A percentile compares a stretch with the other conserved stretches of the same genome.
These are phyloP conservation scores for human (Homo sapiens) DNA, from an alignment of 2,113 vertebrate genomes.

Conservation along the genomic window DNA sequence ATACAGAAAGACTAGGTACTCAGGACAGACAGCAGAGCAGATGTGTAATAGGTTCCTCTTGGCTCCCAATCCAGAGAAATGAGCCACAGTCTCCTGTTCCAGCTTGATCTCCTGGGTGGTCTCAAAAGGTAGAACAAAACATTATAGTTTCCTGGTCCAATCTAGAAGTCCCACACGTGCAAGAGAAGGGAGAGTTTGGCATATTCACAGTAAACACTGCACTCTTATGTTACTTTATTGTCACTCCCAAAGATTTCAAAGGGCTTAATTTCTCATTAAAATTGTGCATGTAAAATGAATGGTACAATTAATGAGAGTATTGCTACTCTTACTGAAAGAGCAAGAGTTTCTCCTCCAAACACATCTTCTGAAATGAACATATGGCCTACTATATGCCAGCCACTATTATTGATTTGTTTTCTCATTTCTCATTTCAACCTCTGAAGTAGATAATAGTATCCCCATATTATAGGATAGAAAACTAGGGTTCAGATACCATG, in stretches of 20 bases:
- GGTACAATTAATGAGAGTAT: background rate
- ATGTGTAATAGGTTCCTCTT: background rate
- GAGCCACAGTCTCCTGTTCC: background rate
- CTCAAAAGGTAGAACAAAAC: constrained; percentile 34
- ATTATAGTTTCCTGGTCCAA: constrained; percentile 1
- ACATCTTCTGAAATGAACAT: background rate
- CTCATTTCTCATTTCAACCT: background rate
- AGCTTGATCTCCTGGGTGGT: constrained; percentile 57
- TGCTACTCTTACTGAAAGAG: background rate
- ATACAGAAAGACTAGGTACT: background rate
- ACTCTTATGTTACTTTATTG: background rate
- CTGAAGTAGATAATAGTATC: background rate
- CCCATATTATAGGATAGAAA: background rate
- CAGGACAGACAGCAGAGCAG: background rate
- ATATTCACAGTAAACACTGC: background rate
- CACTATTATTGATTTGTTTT: background rate
- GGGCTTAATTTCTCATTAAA: background rate
- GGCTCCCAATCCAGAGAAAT: background rate
- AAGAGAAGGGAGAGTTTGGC: constrained; percentile 4
- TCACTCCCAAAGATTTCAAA: background rate
- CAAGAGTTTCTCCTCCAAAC: background rate
- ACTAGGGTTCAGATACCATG: background rate
- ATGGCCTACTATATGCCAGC: background rate
- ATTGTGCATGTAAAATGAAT: background rate
- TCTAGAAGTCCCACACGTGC: background rate